phyloP scores from a whole-genome alignment of 2,888 invertebrate species.

The Drosophila siamana region DNA sequence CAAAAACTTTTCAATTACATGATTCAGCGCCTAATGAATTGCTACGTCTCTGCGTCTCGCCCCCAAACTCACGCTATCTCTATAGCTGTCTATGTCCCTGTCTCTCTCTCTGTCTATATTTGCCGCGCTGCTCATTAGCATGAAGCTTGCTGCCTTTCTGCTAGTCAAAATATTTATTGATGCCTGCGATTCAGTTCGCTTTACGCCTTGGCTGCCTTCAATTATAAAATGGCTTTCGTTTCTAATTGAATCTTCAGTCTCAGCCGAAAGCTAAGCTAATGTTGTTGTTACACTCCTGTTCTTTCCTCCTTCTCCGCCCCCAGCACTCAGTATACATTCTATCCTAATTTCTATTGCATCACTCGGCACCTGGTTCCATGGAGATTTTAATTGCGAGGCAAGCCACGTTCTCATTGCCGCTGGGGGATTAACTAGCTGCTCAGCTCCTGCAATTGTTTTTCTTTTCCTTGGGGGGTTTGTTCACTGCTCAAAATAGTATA shows the following conservation, averaged over 20 bases:
- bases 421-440: constrained; percentile 29
- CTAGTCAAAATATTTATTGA: constrained; percentile 37
- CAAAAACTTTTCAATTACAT: constrained; percentile 70
- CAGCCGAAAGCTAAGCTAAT: constrained; percentile 49
- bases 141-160: background rate
- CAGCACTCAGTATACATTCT: too few species aligned
- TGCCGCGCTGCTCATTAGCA: background rate
- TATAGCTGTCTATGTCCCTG: too few species aligned
- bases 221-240: constrained; percentile 80
- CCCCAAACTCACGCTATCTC: too few species aligned
- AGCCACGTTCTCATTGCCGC: constrained; percentile 49
- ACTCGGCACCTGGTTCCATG: constrained; percentile 34
- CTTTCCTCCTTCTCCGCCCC: background rate
- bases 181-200: constrained; percentile 16
- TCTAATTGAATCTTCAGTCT: constrained; percentile 77
- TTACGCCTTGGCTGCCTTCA: constrained; percentile 62
- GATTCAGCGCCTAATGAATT: constrained; percentile 43
- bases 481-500: background rate
- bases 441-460: constrained; percentile 1
- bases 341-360: constrained; percentile 3
- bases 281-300: constrained; percentile 31
- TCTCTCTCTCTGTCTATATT: background rate
- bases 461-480: constrained; percentile 6
- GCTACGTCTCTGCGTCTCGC: constrained; percentile 36
- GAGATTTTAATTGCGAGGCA: constrained; percentile 58